These are phyloP conservation scores for Fregata magnificens DNA, from an alignment of 2,113 vertebrate genomes.

Conservation along the genomic window DNA sequence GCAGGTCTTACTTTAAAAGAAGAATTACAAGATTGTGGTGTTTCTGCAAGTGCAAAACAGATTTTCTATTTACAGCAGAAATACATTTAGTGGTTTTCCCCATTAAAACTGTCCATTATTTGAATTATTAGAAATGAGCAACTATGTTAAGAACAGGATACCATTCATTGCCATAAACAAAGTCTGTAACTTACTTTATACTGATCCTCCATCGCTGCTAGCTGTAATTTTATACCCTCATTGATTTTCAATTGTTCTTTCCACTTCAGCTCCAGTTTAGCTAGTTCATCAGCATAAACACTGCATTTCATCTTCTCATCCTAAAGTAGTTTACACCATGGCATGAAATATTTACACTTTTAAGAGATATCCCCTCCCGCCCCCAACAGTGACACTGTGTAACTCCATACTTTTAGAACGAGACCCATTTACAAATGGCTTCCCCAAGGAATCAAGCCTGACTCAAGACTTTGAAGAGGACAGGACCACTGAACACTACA, in stretches of 20 bases:
- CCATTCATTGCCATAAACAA: not conserved
- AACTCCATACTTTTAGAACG: not conserved
- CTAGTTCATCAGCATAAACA: constrained; percentile 90
- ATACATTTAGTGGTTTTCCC: not conserved
- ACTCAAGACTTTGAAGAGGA: not conserved
- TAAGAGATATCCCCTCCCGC: not conserved
- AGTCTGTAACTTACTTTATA: constrained; percentile 81
- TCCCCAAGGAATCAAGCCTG: not conserved
- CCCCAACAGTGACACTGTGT: not conserved
- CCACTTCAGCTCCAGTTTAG: constrained; percentile 91
- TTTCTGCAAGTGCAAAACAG: not conserved
- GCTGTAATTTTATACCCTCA: constrained; percentile 84
- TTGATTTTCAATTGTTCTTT: constrained; percentile 93
- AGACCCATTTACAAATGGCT: not conserved
- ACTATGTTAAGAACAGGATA: not conserved
- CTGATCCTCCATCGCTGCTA: constrained; percentile 87
- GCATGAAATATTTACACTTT: not conserved
- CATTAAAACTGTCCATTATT: not conserved
- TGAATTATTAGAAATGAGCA: not conserved
- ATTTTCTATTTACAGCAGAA: not conserved
- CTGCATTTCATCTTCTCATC: constrained; percentile 91
- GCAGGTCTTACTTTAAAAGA: not conserved
- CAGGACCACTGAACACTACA: not conserved
- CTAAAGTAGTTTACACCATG: constrained; percentile 59
- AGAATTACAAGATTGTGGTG: not conserved